phyloP scores from a whole-genome alignment of 2,888 invertebrate species.

The Patella caerulea region DNA sequence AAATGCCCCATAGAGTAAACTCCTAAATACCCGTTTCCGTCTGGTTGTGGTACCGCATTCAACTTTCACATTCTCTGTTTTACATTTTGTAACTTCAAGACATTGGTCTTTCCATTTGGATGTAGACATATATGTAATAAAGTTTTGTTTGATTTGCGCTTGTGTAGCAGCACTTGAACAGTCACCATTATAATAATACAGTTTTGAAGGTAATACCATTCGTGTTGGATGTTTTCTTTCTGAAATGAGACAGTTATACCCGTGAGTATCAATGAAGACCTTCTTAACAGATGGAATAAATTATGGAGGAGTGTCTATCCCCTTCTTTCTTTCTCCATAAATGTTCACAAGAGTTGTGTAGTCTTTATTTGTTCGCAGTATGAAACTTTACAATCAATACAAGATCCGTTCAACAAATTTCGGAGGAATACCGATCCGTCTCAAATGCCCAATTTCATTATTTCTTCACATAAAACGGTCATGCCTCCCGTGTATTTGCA shows the following conservation, averaged over 20 bases:
- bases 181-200: constrained; percentile 14
- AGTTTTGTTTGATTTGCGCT: constrained; percentile 13
- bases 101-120: constrained; percentile 13
- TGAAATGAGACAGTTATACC: not conserved
- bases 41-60: constrained; percentile 3
- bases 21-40: not conserved
- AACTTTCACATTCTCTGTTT: constrained; percentile 14
- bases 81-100: constrained; percentile 4
- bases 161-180: not conserved
- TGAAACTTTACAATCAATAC: no score
- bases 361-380: no score
- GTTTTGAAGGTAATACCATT: constrained; percentile 14
- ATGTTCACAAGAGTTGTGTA: no score
- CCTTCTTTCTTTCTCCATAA: no score
- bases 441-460: no score
- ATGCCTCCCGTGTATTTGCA: not conserved
- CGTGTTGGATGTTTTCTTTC: not conserved
- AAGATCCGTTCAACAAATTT: no score
- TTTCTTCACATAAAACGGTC: not conserved
- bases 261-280: not conserved
- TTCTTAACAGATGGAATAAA: no score
- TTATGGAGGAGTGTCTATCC: no score
- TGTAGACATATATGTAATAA: not conserved
- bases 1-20: no score
- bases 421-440: no score